Evolutionary conservation across 2,113 vertebrate genomes (phyloP), one percentile per base, ranked within the genome.

Genomic region (Lycocorax pyrrhopterus): DNA sequence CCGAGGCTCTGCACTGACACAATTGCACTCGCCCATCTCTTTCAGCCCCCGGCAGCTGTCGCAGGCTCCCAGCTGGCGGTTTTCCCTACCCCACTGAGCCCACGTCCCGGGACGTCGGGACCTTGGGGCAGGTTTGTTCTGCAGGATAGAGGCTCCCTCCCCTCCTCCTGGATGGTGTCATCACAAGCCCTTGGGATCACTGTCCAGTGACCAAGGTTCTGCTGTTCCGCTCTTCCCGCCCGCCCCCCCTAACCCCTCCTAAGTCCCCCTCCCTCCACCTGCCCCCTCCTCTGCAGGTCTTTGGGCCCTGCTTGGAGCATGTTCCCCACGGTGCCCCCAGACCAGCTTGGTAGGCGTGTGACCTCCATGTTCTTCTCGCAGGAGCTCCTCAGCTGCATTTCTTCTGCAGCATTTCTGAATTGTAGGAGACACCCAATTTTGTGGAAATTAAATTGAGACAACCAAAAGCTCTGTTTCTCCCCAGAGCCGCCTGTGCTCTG

Each of bases 271-370:
- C 30, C 7, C 1, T 2, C 44, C 60, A 19, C 43, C 30, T 53
- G 56, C 20, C 39, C 55, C 12, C 17, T 62, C 29, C 41, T 32
- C 35, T 41, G 47, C 30, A 13, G 71, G 33, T 52, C 33, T 43
- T 55, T 7, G 9, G 44, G n/a, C 41, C 73, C 14, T 1, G 2
- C 16, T 41, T 0, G 6, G 33, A 25, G 27, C 51, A 1, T 0
- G 3, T 32, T 75, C 43, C 16, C 37, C 30, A 3, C 33, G 2
- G 10, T 3, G 69, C 8, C 56, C 51, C 33, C 1, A 2, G 14
- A 53, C 58, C 20, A 13, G 41, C 4, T 26, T 13, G 35, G 22
- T 8, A 15, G 73, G 10, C 1, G 0, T 15, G n/a, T 51, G 35
- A 44, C 30, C 39, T 46, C 52, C 20, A 0, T 3, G 13, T 4